Percentiles rank a stretch among this genome's conserved stretches.
Conservation (phyloP, 35 echinoderm and acorn worm genomes). For the Eucidaris tribuloides region DNA sequence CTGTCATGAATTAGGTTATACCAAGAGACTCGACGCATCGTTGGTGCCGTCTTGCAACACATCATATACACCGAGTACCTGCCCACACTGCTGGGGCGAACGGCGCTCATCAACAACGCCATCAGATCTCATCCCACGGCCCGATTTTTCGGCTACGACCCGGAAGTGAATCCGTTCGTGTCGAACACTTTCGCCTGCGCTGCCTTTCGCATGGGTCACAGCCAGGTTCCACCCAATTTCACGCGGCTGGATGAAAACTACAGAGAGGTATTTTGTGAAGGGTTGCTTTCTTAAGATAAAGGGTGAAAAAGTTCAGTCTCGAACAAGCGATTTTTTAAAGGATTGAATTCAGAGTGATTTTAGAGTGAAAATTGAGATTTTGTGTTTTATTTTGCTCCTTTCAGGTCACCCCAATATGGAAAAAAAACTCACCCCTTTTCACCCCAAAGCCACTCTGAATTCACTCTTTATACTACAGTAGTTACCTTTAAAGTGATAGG, state of each 20-base stretch:
- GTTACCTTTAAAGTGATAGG: too few relatives aligned
- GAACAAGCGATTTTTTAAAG: too few relatives aligned
- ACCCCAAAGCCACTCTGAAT: too few relatives aligned
- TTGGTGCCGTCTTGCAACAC: conserved; percentile 72
- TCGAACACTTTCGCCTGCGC: conserved; percentile 59
- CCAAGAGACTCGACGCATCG: conserved; percentile 62
- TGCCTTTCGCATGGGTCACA: conserved; percentile 85
- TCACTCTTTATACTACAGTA: too few relatives aligned
- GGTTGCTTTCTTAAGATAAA: too few relatives aligned
- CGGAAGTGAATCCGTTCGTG: conserved; percentile 45
- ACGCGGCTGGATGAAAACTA: conserved; percentile 17
- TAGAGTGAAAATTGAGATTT: too few relatives aligned
- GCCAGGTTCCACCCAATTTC: conserved; percentile 50
- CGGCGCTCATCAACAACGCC: background rate
- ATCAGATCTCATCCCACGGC: conserved; percentile 33
- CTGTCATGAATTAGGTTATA: too few relatives aligned
- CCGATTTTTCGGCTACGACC: conserved; percentile 34
- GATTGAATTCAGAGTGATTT: too few relatives aligned
- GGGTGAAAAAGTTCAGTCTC: too few relatives aligned
- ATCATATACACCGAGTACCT: conserved; percentile 84
- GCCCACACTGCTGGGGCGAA: conserved; percentile 57
- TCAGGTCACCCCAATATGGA: background rate
- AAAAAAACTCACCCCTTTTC: too few relatives aligned
- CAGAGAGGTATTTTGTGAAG: background rate
- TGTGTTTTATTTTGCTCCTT: too few relatives aligned